These are phyloP conservation scores for Ancistrus triradiatus DNA, from an alignment of 2,113 vertebrate genomes.

Conservation along the genomic window DNA sequence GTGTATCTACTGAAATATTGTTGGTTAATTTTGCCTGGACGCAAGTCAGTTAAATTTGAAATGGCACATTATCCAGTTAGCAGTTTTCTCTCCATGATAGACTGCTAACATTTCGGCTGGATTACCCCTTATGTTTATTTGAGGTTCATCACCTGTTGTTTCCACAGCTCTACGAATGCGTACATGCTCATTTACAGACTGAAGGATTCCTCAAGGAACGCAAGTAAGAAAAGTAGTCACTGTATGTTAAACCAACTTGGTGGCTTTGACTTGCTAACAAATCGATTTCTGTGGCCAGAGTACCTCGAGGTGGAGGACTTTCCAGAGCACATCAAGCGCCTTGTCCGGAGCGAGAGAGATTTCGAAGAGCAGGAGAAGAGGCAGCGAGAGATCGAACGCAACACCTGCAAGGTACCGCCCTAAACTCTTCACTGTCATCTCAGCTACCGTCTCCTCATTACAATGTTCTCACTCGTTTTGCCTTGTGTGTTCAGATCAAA, in stretches of 20 bases:
- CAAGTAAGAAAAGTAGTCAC: constrained; percentile 82
- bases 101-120: no score
- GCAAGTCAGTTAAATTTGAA: no score
- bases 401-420: constrained; percentile 90
- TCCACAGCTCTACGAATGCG: constrained; percentile 91
- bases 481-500: constrained; percentile 77
- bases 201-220: constrained; percentile 88
- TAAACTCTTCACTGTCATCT: background rate
- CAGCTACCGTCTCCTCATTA: background rate
- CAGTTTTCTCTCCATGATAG: no score
- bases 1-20: no score
- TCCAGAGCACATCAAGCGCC: constrained; percentile 87
- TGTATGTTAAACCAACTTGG: no score
- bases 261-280: no score
- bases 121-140: background rate
- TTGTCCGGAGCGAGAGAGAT: constrained; percentile 93
- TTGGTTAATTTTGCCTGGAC: no score
- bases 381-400: constrained; percentile 94
- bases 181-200: constrained; percentile 99
- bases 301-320: constrained; percentile 87
- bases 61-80: no score
- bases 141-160: constrained; percentile 17
- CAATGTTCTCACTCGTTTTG: background rate
- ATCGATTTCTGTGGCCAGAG: constrained; percentile 70
- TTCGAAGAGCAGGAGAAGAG: constrained; percentile 95